Base-by-base conservation (phyloP, 2,888 invertebrate genomes). In the Xestia ashworthii region DNA sequence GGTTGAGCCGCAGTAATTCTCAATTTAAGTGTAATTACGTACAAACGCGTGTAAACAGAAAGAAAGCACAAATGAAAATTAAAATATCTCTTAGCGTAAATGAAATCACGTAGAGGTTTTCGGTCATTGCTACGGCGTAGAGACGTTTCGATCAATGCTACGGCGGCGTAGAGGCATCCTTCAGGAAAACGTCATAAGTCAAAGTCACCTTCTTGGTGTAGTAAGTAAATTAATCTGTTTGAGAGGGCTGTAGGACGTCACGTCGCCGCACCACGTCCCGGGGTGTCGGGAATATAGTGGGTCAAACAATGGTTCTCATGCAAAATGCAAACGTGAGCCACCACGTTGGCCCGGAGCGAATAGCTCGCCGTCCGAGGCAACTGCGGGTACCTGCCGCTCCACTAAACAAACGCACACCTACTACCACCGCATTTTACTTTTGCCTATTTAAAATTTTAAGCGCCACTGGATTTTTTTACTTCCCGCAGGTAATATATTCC, bases 271-370 rank as follows among this genome's bases (percentile, higher is more conserved):
- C 81, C 85, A 84, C 79, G 85, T 87, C 82, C 83, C 88, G 81
- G 87, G 89, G 89, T 89, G 89, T 89, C 82, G 75, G 76, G 79
- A 79, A 88, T 88, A 89, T 85, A 89, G 90, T 90, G 90, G 90
- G 88, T 89, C 90, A 89, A 92, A 94, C 94, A 94, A 93, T 93
- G 91, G 93, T 88, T 85, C 93, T 94, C 94, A 94, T 95, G 92
- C 92, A 94, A 95, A 93, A 95, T 94, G 93, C 94, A 95, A 91
- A 91, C 91, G 89, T 83, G 81, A 90, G 91, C 90, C 87, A 89
- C 89, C 90, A 84, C 89, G 82, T 85, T 76, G 72, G 80, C 88
- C 85, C 86, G 88, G 85, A 87, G 84, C 89, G 88, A 89, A 89
- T 89, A 88, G 90, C 90, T 78, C 85, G 84, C 85, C 87, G 87